Base-by-base conservation (phyloP, 2,888 invertebrate species). In the Alentia gelatinosa region DNA sequence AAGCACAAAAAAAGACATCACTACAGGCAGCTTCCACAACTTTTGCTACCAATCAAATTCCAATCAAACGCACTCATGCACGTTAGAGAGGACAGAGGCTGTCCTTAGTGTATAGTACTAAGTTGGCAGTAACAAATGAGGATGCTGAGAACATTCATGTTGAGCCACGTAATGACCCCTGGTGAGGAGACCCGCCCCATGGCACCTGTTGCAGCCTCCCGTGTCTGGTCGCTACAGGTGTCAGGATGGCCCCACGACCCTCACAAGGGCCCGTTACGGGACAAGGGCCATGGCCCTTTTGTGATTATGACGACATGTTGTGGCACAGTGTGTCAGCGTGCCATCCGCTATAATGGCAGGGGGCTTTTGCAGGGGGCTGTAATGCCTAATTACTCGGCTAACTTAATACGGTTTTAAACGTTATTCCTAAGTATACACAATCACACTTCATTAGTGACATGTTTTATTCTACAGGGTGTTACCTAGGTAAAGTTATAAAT, bases 21-120 rank as follows among this genome's bases (percentile, higher is more conserved):
- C n/a, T 56, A 56, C 56, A 56, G 56, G 5, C 56, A 56, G 5
- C n/a, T 56, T 3, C 3, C 56, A 56, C 19, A n/a, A 12, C 56
- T 56, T 56, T 56, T 19, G 33, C 26, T 33, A 33, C 74, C 74
- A 74, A 74, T 74, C 74, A 74, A 15, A 30, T 33, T 15, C 74
- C 74, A 74, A 74, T 74, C 74, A 74, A 74, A 74, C 74, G n/a
- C 74, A 74, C 12, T 33, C 74, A 74, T 74, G 74, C 74, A 15
- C 74, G 12, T 15, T 74, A 26, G 74, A 74, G 74, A n/a, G n/a
- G n/a, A 74, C 74, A 74, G 74, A 33, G 74, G 74, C 74, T 33
- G 33, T 33, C 30, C 30, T 74, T 33, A 33, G 74, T 33, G 15
- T 4, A 12, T 33, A 74, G 26, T 74, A 74, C 74, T 74, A 15